Evolutionary conservation across 2,888 invertebrate genomes (phyloP).

Genomic region (Anarsia innoxiella): DNA sequence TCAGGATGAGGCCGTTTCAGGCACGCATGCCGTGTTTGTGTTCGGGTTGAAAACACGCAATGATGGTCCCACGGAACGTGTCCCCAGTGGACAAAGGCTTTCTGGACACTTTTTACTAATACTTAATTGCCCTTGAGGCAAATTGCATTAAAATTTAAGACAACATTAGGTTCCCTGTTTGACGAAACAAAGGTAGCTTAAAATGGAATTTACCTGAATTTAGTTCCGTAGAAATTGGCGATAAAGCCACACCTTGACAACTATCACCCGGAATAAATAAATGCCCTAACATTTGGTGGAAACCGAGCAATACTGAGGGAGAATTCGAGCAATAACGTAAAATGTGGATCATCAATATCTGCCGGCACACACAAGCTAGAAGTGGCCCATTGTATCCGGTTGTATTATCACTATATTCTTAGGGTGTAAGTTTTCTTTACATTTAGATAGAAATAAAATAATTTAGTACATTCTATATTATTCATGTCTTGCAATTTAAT

Average conservation of each 20-base stretch:
- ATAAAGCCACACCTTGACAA: constrained; percentile 13
- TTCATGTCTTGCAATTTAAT: no score
- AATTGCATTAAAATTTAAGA: constrained; percentile 7
- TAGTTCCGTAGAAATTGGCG: constrained; percentile 4
- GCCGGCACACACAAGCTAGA: constrained; percentile 1
- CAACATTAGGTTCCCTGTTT: neutral
- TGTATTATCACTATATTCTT: no score
- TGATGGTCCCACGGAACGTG: constrained; percentile 34
- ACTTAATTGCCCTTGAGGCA: constrained; percentile 1
- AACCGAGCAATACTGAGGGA: constrained; percentile 10
- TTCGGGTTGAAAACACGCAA: constrained; percentile 57
- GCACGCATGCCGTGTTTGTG: constrained; percentile 60
- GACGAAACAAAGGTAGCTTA: constrained; percentile 1
- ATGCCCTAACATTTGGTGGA: constrained; percentile 11
- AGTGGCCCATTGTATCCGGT: constrained; percentile 4
- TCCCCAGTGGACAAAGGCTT: constrained; percentile 19
- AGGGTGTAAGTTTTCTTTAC: no score
- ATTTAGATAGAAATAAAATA: no score
- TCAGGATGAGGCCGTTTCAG: constrained; percentile 41
- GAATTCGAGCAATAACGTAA: constrained; percentile 14
- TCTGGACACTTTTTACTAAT: constrained; percentile 4
- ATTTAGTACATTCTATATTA: no score
- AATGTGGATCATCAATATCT: constrained; percentile 15
- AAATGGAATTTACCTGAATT: constrained; percentile 1
- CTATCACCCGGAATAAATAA: constrained; percentile 14